phyloP scores from a whole-genome alignment of 2,888 invertebrate species.

The Epistrophe eligans region DNA sequence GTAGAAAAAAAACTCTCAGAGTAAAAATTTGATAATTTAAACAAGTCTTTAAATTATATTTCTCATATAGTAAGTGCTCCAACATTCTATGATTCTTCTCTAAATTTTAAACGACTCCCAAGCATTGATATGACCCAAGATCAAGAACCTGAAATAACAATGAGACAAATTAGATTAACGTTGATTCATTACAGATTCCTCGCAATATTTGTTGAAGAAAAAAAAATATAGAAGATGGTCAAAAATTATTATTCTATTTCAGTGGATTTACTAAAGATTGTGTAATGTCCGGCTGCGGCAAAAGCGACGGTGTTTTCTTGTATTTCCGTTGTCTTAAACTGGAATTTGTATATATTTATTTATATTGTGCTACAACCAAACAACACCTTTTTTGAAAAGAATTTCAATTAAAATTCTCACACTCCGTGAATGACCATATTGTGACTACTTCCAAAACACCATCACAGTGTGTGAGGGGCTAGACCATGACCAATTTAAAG shows the following conservation, averaged over 20 bases:
- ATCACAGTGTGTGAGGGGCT: conserved; percentile 41
- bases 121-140: too few relatives aligned
- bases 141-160: not conserved
- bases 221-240: not conserved
- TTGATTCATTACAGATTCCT: not conserved
- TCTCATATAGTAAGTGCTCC: too few relatives aligned
- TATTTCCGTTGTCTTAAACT: conserved; percentile 40
- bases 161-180: not conserved
- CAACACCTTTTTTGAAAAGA: conserved; percentile 66
- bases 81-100: too few relatives aligned
- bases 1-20: too few relatives aligned
- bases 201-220: not conserved
- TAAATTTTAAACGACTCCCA: too few relatives aligned
- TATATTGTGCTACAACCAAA: conserved; percentile 24
- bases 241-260: not conserved
- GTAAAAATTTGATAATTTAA: too few relatives aligned
- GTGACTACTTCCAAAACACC: conserved; percentile 32
- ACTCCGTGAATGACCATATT: conserved; percentile 47
- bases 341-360: conserved; percentile 40
- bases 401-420: conserved; percentile 77
- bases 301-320: not conserved
- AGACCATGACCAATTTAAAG: conserved; percentile 70
- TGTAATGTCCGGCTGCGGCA: not conserved
- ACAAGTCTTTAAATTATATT: too few relatives aligned
- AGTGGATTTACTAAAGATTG: not conserved